Base-by-base conservation (phyloP, 2,797 vertebrate genomes). In the Fratercula arctica region DNA sequence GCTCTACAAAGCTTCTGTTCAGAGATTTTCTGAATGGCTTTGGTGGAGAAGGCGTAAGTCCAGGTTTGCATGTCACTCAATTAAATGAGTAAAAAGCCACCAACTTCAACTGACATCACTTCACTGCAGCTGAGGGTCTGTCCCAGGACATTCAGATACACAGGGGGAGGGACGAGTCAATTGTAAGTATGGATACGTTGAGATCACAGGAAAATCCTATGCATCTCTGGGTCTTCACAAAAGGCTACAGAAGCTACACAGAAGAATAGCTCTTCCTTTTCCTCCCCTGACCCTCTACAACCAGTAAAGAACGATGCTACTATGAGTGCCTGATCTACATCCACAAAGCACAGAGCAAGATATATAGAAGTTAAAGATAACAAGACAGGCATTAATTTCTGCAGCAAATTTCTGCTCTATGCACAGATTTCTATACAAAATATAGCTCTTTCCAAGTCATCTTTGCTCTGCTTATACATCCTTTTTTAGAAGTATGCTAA, bases 201-300 rank as follows among this genome's bases (percentile, higher is more conserved):
- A 75, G 91, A 92, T 95, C 92, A 92, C 87, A 96, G 91, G 85
- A 63, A 83, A 87, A 61, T 45, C 87, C 57, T 16, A 2, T 15
- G 82, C 18, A 29, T 53, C 80, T 89, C 37, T 39, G 77, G 46
- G 7, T 76, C 64, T 83, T 82, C 93, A 96, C 89, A 96, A 97
- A 94, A 85, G 88, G 48, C 95, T 63, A 89, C 92, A 91, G 92
- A 94, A 76, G 51, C 45, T 25, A 31, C 76, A 78, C 61, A 96
- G 78, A 96, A 93, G 87, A 96, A 95, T 57, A 74, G 91, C 33
- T 86, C 74, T 81, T 95, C 89, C 89, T 89, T 88, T 87, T 95
- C 83, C 85, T 95, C 61, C 85, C 76, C 61, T 11, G 11, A 66
- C 35, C 43, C 85, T 81, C 57, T 87, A 68, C 41, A 50, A 16